phyloP scores from a whole-genome alignment of 2,797 vertebrate genomes.

The Hippoglossus hippoglossus region DNA sequence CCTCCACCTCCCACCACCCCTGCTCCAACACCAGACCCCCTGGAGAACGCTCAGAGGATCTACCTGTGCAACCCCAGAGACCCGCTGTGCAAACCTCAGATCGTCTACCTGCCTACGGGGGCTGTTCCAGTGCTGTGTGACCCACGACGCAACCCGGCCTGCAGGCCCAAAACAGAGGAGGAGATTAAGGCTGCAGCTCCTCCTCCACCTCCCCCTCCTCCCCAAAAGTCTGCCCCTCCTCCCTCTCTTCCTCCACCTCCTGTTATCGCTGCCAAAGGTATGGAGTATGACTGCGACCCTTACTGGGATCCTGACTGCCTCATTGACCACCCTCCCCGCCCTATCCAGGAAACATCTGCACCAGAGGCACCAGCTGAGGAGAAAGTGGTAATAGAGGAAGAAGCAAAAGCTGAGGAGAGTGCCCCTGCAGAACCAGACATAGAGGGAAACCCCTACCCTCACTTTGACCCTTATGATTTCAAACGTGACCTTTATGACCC shows the following conservation, averaged over 20 bases:
- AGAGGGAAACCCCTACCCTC: conserved; percentile 32
- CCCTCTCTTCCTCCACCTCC: conserved; percentile 52
- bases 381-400: conserved; percentile 47
- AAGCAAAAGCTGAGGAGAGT: conserved; percentile 38
- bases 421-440: conserved; percentile 21
- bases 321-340: conserved; percentile 75
- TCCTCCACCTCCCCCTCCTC: conserved; percentile 43
- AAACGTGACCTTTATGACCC: conserved; percentile 79
- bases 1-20: conserved; percentile 67
- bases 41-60: conserved; percentile 69
- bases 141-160: conserved; percentile 77
- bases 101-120: conserved; percentile 80
- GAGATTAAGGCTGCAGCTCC: conserved; percentile 53
- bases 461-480: conserved; percentile 79
- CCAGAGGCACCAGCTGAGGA: conserved; percentile 46
- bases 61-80: conserved; percentile 82
- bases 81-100: conserved; percentile 79
- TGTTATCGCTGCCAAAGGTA: conserved; percentile 56
- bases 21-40: conserved; percentile 63
- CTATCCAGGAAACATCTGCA: conserved; percentile 33
- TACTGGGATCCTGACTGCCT: conserved; percentile 87
- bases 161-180: conserved; percentile 61
- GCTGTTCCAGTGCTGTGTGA: conserved; percentile 81
- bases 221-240: conserved; percentile 43
- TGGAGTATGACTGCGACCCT: conserved; percentile 84